These are phyloP conservation scores for Periphyllus acericola DNA, from an alignment of 2,888 invertebrate species.

Conservation along the genomic window DNA sequence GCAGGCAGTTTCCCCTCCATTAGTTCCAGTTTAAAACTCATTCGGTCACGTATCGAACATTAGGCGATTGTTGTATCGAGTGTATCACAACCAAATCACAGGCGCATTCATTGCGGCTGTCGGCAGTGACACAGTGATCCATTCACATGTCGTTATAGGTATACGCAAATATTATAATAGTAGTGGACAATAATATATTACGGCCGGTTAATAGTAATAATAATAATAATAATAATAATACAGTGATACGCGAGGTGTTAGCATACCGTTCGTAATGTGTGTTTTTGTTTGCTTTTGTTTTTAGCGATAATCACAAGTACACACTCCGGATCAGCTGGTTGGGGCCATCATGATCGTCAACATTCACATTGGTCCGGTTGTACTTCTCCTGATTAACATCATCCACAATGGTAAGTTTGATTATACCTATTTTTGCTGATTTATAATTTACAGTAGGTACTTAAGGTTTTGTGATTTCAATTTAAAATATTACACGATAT, in stretches of 20 bases:
- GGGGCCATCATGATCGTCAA: conserved; percentile 51
- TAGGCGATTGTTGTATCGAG: conserved; percentile 10
- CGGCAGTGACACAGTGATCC: conserved; percentile 20
- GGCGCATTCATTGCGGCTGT: conserved; percentile 8
- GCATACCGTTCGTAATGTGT: not conserved
- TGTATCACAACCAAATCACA: conserved; percentile 40
- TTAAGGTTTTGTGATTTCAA: not conserved
- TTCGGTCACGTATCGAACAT: conserved; percentile 54
- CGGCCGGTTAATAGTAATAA: no score
- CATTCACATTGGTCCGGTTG: conserved; percentile 52
- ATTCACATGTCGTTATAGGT: not conserved
- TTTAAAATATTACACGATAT: not conserved
- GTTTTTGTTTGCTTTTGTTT: conserved; percentile 17
- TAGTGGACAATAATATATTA: no score
- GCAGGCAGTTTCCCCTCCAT: conserved; percentile 27
- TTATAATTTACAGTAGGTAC: not conserved
- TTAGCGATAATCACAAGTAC: conserved; percentile 6
- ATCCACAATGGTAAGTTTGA: conserved; percentile 55
- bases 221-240: no score
- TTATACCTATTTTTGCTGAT: not conserved
- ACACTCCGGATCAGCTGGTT: conserved; percentile 35
- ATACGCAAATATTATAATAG: conserved; percentile 9
- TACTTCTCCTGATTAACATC: conserved; percentile 39
- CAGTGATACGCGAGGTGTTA: no score
- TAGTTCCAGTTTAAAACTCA: conserved; percentile 44